A percentile compares a stretch with the other conserved stretches of the same genome.
Conservation (phyloP, 2,797 vertebrate genomes). For the Danio jaintianensis region DNA sequence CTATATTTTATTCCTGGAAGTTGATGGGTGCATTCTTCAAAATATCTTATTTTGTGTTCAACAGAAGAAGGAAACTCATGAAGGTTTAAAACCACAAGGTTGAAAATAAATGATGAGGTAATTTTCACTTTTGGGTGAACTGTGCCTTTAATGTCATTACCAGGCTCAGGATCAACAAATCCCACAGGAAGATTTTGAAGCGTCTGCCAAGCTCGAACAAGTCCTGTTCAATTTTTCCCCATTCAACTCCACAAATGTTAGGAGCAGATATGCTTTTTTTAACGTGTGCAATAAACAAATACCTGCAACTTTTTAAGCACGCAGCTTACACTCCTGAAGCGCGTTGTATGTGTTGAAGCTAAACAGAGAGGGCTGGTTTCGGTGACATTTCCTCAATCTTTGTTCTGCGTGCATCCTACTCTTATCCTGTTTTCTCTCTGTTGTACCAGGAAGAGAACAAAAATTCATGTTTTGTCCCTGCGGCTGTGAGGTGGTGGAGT, state of each 20-base stretch:
- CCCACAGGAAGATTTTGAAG: not conserved
- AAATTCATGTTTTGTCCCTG: conserved; percentile 45
- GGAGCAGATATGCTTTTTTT: conserved; percentile 8
- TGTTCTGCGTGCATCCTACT: conserved; percentile 19
- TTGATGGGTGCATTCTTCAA: too few relatives aligned
- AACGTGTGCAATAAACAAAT: not conserved
- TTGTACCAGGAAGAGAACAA: conserved; percentile 49
- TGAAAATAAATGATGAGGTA: not conserved
- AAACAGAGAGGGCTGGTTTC: conserved; percentile 18
- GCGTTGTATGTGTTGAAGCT: not conserved
- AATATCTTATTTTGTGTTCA: too few relatives aligned
- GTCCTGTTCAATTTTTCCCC: not conserved
- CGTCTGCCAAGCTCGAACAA: not conserved
- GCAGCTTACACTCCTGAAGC: not conserved
- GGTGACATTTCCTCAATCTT: conserved; percentile 35
- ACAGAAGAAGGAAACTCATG: too few relatives aligned
- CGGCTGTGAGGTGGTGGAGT: conserved; percentile 19
- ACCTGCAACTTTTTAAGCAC: not conserved
- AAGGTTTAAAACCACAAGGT: too few relatives aligned
- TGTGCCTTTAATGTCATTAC: not conserved
- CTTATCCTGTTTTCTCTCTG: conserved; percentile 42
- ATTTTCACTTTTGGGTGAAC: not conserved
- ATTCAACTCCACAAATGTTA: not conserved
- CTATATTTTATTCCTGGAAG: too few relatives aligned
- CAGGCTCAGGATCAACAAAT: conserved; percentile 10